Conservation (phyloP, 2,113 vertebrate species). For the Lophochroa leadbeateri region DNA sequence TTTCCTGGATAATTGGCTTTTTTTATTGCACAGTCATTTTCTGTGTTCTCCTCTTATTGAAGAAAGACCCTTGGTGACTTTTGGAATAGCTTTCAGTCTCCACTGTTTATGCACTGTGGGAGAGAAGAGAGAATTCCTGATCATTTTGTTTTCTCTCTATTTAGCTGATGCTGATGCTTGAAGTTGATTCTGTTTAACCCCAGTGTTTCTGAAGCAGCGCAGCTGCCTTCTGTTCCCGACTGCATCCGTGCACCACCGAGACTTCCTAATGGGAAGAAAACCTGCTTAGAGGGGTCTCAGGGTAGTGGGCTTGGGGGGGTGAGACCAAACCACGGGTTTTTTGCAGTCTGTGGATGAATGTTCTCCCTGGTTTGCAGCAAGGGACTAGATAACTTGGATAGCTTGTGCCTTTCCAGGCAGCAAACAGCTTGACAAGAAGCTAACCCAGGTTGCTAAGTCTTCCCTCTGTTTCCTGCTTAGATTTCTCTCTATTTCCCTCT, state of each 20-base stretch:
- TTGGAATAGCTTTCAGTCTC: conserved; percentile 35
- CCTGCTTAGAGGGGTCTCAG: neutral
- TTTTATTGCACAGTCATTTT: conserved; percentile 30
- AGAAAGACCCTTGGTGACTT: conserved; percentile 21
- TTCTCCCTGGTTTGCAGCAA: neutral
- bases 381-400: neutral
- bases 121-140: conserved; percentile 33
- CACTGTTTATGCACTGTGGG: conserved; percentile 23
- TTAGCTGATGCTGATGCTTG: conserved; percentile 17
- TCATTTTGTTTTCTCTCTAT: conserved; percentile 43
- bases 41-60: neutral
- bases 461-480: neutral
- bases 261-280: neutral
- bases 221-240: neutral
- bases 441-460: neutral
- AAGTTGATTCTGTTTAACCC: conserved; percentile 26
- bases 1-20: conserved; percentile 19
- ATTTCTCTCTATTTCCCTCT: neutral
- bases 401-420: neutral
- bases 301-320: neutral
- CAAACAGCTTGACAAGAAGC: neutral
- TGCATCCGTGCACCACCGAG: neutral
- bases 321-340: neutral
- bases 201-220: neutral
- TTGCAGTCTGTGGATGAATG: neutral